Base-by-base conservation (phyloP, 2,113 vertebrate species). In the Motacilla tschutschensis region DNA sequence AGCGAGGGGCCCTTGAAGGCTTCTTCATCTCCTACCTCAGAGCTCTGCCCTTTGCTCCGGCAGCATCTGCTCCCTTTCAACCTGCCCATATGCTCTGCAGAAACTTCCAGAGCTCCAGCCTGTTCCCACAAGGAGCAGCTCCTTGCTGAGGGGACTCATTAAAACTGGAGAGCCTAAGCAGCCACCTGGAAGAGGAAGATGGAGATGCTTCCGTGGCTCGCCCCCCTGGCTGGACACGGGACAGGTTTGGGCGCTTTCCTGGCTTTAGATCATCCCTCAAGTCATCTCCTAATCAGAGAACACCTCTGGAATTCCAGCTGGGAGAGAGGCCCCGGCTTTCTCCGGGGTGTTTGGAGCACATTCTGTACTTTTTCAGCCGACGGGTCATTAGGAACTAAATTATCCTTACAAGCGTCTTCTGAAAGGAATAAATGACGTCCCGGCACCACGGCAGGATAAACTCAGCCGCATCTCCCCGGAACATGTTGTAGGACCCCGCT, bases 401-500 rank as follows among this genome's bases (percentile, higher is more conserved):
- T 1, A 9, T 14, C 86, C 79, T 40, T 41, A 20, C 4, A 4
- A 43, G 21, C 2, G 28, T 3, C 46, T 50, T 17, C 18, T 47
- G 66, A 74, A 60, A 65, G 26, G 43, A 36, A 4, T 13, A 33
- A 66, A 3, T 15, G 5, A 9, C 0, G 2, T 12, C 38, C 26
- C 66, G 19, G 31, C 19, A 5, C 5, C 50, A 8, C 20, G 35
- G 19, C 11, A 22, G 33, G 26, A 5, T 0, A 2, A 7, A 29
- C 2, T 6, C 17, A 5, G 19, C 36, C 17, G 3, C 0, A 1
- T 17, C 35, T 20, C 17, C 29, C 29, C 3, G 29, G 11, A 21
- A 31, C 0, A 1, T 0, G 5, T 0, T 2, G 7, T 0, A 9
- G 24, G 16, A 13, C 17, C 10, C n/a, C 0, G 1, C 26, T 6